Conservation (phyloP, 2,113 vertebrate species). For the Lynx canadensis region DNA sequence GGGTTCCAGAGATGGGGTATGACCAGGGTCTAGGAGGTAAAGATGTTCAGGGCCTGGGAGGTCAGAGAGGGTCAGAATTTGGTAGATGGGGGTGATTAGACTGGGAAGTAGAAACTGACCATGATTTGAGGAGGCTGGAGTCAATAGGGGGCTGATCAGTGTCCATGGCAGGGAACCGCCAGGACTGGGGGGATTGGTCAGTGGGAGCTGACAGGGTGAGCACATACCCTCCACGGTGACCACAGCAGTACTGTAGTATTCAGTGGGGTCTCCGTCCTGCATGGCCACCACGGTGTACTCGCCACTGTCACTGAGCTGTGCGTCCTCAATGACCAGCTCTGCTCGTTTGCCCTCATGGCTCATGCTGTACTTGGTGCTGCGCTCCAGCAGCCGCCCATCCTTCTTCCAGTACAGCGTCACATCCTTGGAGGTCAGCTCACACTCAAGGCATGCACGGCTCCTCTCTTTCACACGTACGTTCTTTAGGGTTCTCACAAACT, state of each 20-base stretch:
- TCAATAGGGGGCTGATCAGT: not conserved
- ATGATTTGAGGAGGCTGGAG: not conserved
- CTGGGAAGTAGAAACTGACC: not conserved
- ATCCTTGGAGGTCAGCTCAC: constrained; percentile 84
- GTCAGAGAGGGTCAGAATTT: not conserved
- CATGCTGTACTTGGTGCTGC: constrained; percentile 74
- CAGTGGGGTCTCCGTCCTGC: constrained; percentile 78
- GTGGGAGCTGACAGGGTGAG: not conserved
- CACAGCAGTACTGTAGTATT: constrained; percentile 80
- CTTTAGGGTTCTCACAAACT: constrained; percentile 83
- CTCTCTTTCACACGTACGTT: constrained; percentile 82
- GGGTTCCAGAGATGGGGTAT: not conserved
- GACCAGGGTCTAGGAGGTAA: not conserved
- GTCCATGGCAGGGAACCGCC: not conserved
- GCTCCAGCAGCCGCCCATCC: constrained; percentile 77
- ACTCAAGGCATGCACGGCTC: constrained; percentile 79
- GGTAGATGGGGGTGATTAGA: not conserved
- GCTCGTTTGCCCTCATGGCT: constrained; percentile 79
- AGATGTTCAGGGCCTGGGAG: not conserved
- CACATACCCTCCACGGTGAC: constrained; percentile 81
- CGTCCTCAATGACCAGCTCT: constrained; percentile 81
- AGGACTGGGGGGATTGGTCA: no score
- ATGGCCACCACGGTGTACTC: constrained; percentile 75
- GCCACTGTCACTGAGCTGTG: constrained; percentile 79
- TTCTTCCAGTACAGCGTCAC: constrained; percentile 81